A percentile compares a stretch with the other conserved stretches of the same genome.
Evolutionary conservation across 1,140 invertebrate genomes (phyloP).

Genomic region (fruit fly (Drosophila melanogaster)): DNA sequence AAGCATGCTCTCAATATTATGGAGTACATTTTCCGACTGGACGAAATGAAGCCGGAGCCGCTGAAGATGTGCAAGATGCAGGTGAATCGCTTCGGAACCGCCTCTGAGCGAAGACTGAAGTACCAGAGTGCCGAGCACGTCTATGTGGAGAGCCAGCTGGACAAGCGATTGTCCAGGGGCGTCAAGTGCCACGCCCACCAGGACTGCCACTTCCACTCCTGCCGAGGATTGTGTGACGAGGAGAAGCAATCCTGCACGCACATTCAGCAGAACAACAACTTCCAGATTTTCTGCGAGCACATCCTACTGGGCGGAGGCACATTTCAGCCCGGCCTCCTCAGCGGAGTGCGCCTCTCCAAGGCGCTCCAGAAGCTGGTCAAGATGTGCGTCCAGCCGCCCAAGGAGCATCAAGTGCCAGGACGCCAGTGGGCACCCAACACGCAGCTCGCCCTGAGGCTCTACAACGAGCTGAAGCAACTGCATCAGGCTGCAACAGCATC

Average conservation of each 20-base stretch:
- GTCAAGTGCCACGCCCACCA: constrained; percentile 51
- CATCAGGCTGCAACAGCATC: constrained; percentile 64
- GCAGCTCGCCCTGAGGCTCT: constrained; percentile 66
- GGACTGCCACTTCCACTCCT: constrained; percentile 75
- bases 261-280: constrained; percentile 79
- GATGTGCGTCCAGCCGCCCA: constrained; percentile 70
- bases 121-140: constrained; percentile 77
- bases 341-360: constrained; percentile 55
- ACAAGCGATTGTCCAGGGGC: constrained; percentile 70
- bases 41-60: constrained; percentile 80
- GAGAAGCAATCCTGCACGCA: constrained; percentile 57
- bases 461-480: constrained; percentile 77
- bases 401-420: constrained; percentile 63
- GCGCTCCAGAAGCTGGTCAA: constrained; percentile 60
- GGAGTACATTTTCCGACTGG: constrained; percentile 75
- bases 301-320: constrained; percentile 61
- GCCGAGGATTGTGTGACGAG: constrained; percentile 66
- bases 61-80: constrained; percentile 81
- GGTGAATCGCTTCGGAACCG: constrained; percentile 72
- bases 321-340: constrained; percentile 70
- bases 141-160: constrained; percentile 72
- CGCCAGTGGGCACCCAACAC: constrained; percentile 65
- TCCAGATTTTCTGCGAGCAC: constrained; percentile 77
- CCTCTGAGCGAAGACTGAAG: constrained; percentile 67
- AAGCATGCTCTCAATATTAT: constrained; percentile 77